Evolutionary conservation across 2,888 invertebrate species (phyloP).

Genomic region (Myathropa florea): DNA sequence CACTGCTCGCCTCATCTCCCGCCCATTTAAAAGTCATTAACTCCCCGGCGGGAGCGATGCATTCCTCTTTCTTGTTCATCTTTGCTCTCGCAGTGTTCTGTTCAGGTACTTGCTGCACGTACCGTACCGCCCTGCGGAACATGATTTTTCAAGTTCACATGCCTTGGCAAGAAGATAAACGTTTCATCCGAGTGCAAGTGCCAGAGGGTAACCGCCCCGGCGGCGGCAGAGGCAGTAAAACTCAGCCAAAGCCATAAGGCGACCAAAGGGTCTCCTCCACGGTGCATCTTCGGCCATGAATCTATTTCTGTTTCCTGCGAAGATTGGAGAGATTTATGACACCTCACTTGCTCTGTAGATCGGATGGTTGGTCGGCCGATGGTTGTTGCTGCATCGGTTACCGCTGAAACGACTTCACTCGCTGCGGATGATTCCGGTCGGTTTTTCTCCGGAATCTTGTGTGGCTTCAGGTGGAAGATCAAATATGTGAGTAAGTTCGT

Average conservation of each 20-base stretch:
- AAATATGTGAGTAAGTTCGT: neutral
- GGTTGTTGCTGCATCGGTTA: neutral
- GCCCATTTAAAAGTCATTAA: slow-evolving; percentile 53
- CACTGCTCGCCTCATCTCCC: neutral
- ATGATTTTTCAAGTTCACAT: slow-evolving; percentile 62
- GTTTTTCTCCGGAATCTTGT: neutral
- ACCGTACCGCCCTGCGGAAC: slow-evolving; percentile 26
- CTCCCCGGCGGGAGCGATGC: slow-evolving; percentile 3
- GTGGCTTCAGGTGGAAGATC: slow-evolving; percentile 18
- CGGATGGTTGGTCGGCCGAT: slow-evolving; percentile 3
- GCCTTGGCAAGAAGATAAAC: slow-evolving; percentile 23
- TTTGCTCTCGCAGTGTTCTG: neutral
- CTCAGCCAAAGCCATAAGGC: slow-evolving; percentile 44
- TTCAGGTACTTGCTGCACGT: slow-evolving; percentile 23
- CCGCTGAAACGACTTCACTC: neutral
- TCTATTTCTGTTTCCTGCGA: slow-evolving; percentile 36
- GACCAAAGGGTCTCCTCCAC: neutral
- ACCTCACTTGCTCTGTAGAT: slow-evolving; percentile 6
- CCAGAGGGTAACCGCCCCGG: slow-evolving; percentile 29
- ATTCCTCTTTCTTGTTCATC: slow-evolving; percentile 8
- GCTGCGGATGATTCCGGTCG: neutral
- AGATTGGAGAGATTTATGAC: slow-evolving; percentile 50
- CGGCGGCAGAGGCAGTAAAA: neutral
- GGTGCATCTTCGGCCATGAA: slow-evolving; percentile 23
- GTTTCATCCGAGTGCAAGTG: slow-evolving; percentile 21